Evolutionary conservation across 2,797 vertebrate genomes (phyloP).

Genomic region (Amblyraja radiata): DNA sequence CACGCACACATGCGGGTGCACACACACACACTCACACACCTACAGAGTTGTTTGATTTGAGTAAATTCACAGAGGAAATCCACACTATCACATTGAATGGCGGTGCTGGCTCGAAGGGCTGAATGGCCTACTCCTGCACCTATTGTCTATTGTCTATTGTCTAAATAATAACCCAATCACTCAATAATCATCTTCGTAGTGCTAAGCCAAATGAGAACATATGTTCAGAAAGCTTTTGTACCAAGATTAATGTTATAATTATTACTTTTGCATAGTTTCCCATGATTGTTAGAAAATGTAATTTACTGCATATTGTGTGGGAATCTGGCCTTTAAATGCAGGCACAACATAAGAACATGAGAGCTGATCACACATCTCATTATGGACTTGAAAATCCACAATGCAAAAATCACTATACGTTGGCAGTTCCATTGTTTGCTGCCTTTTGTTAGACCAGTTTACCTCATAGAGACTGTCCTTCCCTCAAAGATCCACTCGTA

Average conservation of each 20-base stretch:
- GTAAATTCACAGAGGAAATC: background rate
- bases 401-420: background rate
- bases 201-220: background rate
- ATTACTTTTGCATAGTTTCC: background rate
- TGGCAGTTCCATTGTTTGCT: background rate
- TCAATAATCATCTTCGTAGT: background rate
- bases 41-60: background rate
- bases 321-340: background rate
- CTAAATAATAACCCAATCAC: background rate
- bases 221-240: background rate
- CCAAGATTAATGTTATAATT: conserved; percentile 25
- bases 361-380: background rate
- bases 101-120: too few relatives aligned
- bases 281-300: conserved; percentile 11
- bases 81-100: background rate
- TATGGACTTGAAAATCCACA: background rate
- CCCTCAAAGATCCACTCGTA: background rate
- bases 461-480: background rate
- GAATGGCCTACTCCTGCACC: too few relatives aligned
- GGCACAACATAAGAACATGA: background rate
- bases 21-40: background rate
- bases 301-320: background rate
- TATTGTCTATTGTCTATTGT: too few relatives aligned
- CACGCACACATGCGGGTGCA: too few relatives aligned
- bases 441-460: background rate